Base-by-base conservation (phyloP, 1,140 invertebrate species). In the Carposina sasakii region DNA sequence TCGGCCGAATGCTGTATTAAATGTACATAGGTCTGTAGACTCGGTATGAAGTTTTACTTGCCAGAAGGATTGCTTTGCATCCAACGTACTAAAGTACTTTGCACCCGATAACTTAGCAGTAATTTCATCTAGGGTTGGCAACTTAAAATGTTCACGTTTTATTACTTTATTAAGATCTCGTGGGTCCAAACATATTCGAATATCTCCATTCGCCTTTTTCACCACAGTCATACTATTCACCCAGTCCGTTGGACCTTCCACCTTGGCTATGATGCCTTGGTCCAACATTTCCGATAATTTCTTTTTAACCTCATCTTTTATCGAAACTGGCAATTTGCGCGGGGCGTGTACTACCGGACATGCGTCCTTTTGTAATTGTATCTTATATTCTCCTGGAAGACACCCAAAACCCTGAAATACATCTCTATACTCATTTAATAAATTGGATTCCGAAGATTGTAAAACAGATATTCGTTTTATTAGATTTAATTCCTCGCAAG, bases 151-250 rank as follows among this genome's bases (percentile, higher is more conserved):
- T 51, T 73, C 60, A 17, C 81, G 44, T 54, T 71, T 70, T 8
- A 88, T 75, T 4, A 47, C 57, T 52, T 63, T 63, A 66, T 88
- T 88, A 39, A 88, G 62, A 36, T 83, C 69, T 40, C 53, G 64
- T 3, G 85, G 85, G 59, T 88, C 84, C 15, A 88, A 48, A 57
- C 83, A 87, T 20, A 88, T 58, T 47, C 86, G 49, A 8, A 87
- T 30, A 23, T 71, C 53, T 23, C 70, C 71, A 60, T 85, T 74
- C 16, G 56, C 46, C 71, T 87, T 87, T 48, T 21, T 47, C 0
- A 85, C 76, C 6, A 86, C 56, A 1, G 86, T 81, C 21, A 85
- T 54, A 19, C 66, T 58, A 53, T 76, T 76, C 0, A 87, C 75
- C 81, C 84, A 87, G 20, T 85, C 78, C 2, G 84, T 77, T 15